Percentiles rank a stretch among this genome's conserved stretches.
Conservation (phyloP, 2,888 invertebrate genomes). For the Xanthorhoe spadicearia region DNA sequence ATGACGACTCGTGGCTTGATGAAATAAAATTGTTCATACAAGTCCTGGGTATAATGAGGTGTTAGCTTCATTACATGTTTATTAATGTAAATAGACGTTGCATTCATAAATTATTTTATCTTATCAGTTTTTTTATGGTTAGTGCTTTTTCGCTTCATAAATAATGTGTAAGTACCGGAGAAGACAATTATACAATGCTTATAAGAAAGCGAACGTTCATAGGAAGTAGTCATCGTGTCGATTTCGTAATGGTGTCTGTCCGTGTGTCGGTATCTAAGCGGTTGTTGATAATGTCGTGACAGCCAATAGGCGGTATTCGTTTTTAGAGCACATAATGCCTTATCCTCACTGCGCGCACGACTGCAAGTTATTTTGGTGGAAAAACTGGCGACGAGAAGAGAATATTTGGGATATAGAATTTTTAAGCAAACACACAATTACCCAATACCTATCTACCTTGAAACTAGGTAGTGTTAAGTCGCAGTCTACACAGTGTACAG, state of each 20-base stretch:
- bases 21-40: too few relatives aligned
- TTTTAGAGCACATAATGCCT: slow-evolving; percentile 5
- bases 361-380: neutral
- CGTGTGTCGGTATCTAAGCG: slow-evolving; percentile 46
- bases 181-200: slow-evolving; percentile 18
- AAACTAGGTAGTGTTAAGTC: too few relatives aligned
- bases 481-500: too few relatives aligned
- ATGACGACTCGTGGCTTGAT: too few relatives aligned
- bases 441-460: too few relatives aligned
- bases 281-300: slow-evolving; percentile 56
- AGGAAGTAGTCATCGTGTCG: slow-evolving; percentile 49
- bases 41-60: too few relatives aligned
- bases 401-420: neutral
- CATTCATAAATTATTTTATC: neutral
- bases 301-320: slow-evolving; percentile 46
- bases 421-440: too few relatives aligned
- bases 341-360: neutral
- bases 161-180: slow-evolving; percentile 2
- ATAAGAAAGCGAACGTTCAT: slow-evolving; percentile 46
- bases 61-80: neutral
- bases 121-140: neutral
- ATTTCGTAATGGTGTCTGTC: slow-evolving; percentile 50
- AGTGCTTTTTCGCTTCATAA: slow-evolving; percentile 6
- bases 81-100: neutral
- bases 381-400: neutral